Conservation (phyloP, 2,888 invertebrate genomes). For the Pecten maximus region DNA sequence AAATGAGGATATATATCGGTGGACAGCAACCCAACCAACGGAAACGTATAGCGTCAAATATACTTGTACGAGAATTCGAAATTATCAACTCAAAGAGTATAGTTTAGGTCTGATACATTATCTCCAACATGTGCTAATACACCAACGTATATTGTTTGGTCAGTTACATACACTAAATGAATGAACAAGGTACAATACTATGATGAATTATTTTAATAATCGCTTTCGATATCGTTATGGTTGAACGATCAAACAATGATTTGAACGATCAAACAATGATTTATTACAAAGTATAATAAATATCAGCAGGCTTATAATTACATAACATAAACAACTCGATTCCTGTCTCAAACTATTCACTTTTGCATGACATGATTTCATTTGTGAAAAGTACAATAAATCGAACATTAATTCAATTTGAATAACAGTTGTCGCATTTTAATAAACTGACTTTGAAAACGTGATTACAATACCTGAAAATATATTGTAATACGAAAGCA, state of each 20-base stretch:
- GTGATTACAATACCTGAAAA: too few relatives aligned
- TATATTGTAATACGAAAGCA: too few relatives aligned
- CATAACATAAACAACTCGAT: neutral
- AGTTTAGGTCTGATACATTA: neutral
- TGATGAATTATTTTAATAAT: neutral
- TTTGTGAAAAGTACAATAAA: neutral
- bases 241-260: neutral
- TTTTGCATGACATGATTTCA: neutral
- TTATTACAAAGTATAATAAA: neutral
- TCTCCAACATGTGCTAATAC: neutral
- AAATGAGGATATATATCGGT: constrained; percentile 67
- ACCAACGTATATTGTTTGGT: neutral
- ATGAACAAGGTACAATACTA: neutral
- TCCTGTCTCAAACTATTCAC: neutral
- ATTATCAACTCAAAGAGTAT: constrained; percentile 44
- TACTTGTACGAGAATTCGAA: constrained; percentile 58
- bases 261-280: too few relatives aligned
- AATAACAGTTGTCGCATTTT: neutral
- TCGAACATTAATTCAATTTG: neutral
- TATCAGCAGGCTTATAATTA: neutral
- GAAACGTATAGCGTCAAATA: constrained; percentile 63
- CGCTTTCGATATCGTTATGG: neutral
- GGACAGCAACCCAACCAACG: constrained; percentile 73
- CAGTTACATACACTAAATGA: neutral
- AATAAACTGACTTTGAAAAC: neutral